These are phyloP conservation scores for Drosophila atroscutellata DNA, from an alignment of 2,888 invertebrate genomes.

Conservation along the genomic window DNA sequence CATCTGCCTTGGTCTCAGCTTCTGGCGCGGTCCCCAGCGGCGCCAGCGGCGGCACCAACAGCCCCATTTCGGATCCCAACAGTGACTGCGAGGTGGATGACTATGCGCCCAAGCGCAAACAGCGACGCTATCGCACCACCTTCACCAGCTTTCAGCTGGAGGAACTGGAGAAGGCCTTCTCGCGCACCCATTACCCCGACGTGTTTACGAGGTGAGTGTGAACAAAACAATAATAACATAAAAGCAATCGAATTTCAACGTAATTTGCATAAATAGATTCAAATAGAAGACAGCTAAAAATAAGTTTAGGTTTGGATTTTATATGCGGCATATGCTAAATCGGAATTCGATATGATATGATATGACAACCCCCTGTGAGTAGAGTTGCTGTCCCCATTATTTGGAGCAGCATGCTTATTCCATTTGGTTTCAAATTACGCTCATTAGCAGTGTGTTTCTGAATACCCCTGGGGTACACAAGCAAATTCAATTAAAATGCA, in stretches of 20 bases:
- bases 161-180: slow-evolving; percentile 98
- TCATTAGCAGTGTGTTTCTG: slow-evolving; percentile 23
- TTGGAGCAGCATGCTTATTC: slow-evolving; percentile 33
- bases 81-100: slow-evolving; percentile 90
- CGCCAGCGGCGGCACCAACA: slow-evolving; percentile 84
- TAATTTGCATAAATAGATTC: slow-evolving; percentile 69
- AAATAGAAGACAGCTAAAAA: slow-evolving; percentile 28
- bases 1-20: slow-evolving; percentile 45
- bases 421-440: slow-evolving; percentile 36
- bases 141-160: slow-evolving; percentile 98
- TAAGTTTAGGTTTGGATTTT: slow-evolving; percentile 29
- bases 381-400: slow-evolving; percentile 23
- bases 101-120: slow-evolving; percentile 94
- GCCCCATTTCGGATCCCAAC: slow-evolving; percentile 87
- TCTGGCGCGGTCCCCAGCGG: slow-evolving; percentile 79
- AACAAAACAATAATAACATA: slow-evolving; percentile 35
- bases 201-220: slow-evolving; percentile 95
- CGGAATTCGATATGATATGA: slow-evolving; percentile 14
- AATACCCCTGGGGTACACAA: slow-evolving; percentile 23
- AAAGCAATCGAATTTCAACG: slow-evolving; percentile 33
- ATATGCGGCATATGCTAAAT: slow-evolving; percentile 45
- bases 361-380: slow-evolving; percentile 22
- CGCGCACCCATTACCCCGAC: slow-evolving; percentile 98
- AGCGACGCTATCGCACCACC: slow-evolving; percentile 95
- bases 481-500: slow-evolving; percentile 66